Conservation (phyloP, 2,797 vertebrate species). For the Scomberomorus guttatus region DNA sequence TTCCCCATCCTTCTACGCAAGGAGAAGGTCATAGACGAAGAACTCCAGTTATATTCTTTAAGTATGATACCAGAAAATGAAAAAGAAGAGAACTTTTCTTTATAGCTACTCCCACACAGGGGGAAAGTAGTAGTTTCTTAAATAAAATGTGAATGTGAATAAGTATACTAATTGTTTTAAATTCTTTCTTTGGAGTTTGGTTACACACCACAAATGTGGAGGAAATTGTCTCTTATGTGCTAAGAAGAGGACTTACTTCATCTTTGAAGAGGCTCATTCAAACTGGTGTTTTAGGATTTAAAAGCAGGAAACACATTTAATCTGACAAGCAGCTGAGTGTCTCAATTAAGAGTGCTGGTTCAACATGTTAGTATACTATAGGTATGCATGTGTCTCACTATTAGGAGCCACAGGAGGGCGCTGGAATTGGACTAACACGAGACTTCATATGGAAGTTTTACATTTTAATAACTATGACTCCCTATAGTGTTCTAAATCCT, state of each 20-base stretch:
- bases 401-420: conserved; percentile 69
- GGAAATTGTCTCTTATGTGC: not conserved
- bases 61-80: conserved; percentile 39
- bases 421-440: conserved; percentile 40
- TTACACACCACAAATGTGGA: not conserved
- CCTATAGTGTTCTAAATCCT: not conserved
- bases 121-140: not conserved
- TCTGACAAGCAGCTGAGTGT: not conserved
- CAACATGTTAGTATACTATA: conserved; percentile 53
- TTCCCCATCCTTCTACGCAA: conserved; percentile 44
- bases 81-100: conserved; percentile 3
- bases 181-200: not conserved
- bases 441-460: conserved; percentile 62
- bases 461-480: conserved; percentile 22
- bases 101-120: not conserved
- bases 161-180: not conserved
- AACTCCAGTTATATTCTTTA: conserved; percentile 28
- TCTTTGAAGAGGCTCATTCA: not conserved
- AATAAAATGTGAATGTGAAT: not conserved
- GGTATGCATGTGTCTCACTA: conserved; percentile 1
- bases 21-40: conserved; percentile 64
- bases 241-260: too few species aligned
- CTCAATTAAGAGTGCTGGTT: conserved; percentile 6
- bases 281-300: not conserved
- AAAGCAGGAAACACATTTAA: not conserved